Percentiles rank a stretch among this genome's conserved stretches.
Evolutionary conservation across 2,888 invertebrate species (phyloP).

Genomic region (Callyntrura guangdongensis): DNA sequence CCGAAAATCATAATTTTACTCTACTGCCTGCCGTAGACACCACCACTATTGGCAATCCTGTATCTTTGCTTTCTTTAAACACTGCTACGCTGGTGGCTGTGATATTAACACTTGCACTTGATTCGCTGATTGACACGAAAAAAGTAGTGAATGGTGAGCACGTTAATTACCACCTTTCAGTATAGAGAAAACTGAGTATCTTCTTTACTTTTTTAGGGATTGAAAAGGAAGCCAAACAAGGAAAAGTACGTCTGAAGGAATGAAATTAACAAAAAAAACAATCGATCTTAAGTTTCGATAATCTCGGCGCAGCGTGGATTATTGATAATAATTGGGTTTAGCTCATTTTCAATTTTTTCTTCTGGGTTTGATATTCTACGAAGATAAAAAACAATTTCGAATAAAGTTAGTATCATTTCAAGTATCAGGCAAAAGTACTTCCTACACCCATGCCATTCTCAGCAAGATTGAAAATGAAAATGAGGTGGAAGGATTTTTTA

Average conservation of each 20-base stretch:
- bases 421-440: background rate
- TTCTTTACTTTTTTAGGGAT: background rate
- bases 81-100: too few relatives aligned
- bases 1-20: slow-evolving; percentile 39
- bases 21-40: too few relatives aligned
- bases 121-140: background rate
- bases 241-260: slow-evolving; percentile 16
- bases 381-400: background rate
- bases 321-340: slow-evolving; percentile 9
- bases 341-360: slow-evolving; percentile 1
- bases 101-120: slow-evolving; percentile 40
- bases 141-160: slow-evolving; percentile 19
- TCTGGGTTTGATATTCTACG: slow-evolving; percentile 4
- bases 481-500: background rate
- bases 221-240: slow-evolving; percentile 47
- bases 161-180: background rate
- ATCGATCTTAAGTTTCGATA: slow-evolving; percentile 14
- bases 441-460: slow-evolving; percentile 31
- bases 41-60: too few relatives aligned
- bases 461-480: slow-evolving; percentile 2
- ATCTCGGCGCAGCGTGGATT: background rate
- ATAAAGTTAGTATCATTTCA: background rate
- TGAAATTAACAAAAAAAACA: background rate
- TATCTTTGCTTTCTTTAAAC: background rate
- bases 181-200: background rate